These are phyloP conservation scores for Sebastes minor DNA, from an alignment of 2,797 vertebrate genomes.

Conservation along the genomic window DNA sequence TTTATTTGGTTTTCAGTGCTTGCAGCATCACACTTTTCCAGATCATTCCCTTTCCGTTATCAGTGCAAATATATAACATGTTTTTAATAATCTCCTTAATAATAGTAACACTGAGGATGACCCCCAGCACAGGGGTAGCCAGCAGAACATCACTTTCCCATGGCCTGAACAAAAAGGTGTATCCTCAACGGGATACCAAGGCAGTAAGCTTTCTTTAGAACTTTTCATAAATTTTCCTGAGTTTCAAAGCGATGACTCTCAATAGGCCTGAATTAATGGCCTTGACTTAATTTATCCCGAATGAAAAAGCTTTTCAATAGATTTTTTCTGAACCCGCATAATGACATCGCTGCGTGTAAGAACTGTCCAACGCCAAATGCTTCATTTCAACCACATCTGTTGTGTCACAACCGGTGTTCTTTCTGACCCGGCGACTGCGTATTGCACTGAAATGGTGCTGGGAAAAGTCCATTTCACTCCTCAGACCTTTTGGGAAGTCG, in stretches of 20 bases:
- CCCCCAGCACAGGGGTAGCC: not conserved
- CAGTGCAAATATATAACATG: constrained; percentile 78
- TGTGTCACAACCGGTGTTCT: constrained; percentile 15
- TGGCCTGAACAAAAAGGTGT: constrained; percentile 16
- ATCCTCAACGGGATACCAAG: constrained; percentile 12
- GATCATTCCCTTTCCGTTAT: constrained; percentile 67
- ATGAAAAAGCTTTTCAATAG: constrained; percentile 47
- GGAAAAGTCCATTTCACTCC: constrained; percentile 53
- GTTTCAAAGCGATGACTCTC: constrained; percentile 56
- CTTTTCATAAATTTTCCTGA: constrained; percentile 59
- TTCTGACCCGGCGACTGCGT: constrained; percentile 32
- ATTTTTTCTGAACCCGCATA: constrained; percentile 38
- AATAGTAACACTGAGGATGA: constrained; percentile 50
- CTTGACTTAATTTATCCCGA: constrained; percentile 24
- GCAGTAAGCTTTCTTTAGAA: constrained; percentile 16
- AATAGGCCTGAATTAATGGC: constrained; percentile 49
- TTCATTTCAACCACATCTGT: constrained; percentile 20
- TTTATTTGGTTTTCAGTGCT: constrained; percentile 84
- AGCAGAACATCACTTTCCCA: constrained; percentile 3
- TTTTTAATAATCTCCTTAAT: constrained; percentile 48
- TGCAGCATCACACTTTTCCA: constrained; percentile 73
- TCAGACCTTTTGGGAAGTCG: constrained; percentile 47
- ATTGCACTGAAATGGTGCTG: constrained; percentile 71
- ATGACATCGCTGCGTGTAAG: constrained; percentile 14
- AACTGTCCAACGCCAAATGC: constrained; percentile 21